These are phyloP conservation scores for Barbus barbus DNA, from an alignment of 2,113 vertebrate species.

Conservation along the genomic window DNA sequence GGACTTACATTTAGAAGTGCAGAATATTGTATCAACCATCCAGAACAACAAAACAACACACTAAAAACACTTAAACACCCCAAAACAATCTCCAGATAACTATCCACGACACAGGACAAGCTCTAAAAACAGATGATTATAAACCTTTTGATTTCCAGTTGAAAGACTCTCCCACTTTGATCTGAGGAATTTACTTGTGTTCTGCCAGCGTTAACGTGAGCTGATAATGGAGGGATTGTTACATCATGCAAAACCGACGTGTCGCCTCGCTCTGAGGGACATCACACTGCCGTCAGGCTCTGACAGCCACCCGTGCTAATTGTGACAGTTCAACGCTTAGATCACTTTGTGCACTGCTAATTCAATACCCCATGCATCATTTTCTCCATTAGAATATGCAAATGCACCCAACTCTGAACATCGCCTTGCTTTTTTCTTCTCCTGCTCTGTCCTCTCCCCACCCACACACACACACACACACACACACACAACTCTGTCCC, in stretches of 20 bases:
- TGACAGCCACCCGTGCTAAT: slow-evolving; percentile 59
- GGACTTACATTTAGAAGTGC: too few species aligned
- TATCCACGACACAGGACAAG: background rate
- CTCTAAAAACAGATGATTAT: background rate
- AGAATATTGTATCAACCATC: too few species aligned
- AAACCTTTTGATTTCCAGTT: background rate
- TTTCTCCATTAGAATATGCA: slow-evolving; percentile 74
- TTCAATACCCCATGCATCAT: slow-evolving; percentile 68
- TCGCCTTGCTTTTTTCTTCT: slow-evolving; percentile 36
- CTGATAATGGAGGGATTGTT: slow-evolving; percentile 17
- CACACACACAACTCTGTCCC: background rate
- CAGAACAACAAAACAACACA: too few species aligned
- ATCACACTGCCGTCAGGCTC: slow-evolving; percentile 51
- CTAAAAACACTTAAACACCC: too few species aligned
- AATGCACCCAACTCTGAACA: slow-evolving; percentile 57
- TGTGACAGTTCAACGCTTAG: slow-evolving; percentile 64
- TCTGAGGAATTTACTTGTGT: background rate
- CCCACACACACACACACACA: background rate
- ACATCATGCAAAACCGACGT: background rate
- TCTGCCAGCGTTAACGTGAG: slow-evolving; percentile 13
- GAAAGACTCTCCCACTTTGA: too few species aligned
- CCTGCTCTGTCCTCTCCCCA: slow-evolving; percentile 41
- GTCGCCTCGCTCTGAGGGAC: slow-evolving; percentile 47
- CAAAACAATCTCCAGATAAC: background rate
- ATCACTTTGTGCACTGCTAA: slow-evolving; percentile 67